phyloP scores from a whole-genome alignment of 2,888 invertebrate species.

The Eudemis profundana region DNA sequence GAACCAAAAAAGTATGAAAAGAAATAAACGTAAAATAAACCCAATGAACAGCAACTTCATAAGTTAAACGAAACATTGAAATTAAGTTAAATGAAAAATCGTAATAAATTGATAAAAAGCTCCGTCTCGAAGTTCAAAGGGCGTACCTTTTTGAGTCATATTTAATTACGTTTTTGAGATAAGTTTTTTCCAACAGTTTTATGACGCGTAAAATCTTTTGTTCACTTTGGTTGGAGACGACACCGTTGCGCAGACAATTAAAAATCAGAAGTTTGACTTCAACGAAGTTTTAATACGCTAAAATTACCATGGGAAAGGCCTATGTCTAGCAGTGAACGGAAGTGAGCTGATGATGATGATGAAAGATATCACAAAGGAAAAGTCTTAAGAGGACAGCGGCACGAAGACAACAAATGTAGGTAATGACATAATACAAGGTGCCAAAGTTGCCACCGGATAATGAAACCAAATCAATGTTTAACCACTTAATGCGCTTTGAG shows the following conservation, averaged over 20 bases:
- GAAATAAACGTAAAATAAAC: not conserved
- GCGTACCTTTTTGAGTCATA: not conserved
- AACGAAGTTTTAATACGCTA: not conserved
- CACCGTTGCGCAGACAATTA: not conserved
- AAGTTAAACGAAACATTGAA: not conserved
- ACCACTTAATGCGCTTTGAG: too few species aligned
- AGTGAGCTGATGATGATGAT: too few species aligned
- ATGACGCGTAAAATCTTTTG: not conserved
- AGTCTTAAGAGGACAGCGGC: too few species aligned
- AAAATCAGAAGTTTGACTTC: not conserved
- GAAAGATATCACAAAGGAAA: too few species aligned
- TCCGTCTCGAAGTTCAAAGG: not conserved
- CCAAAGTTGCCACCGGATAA: too few species aligned
- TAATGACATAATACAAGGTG: too few species aligned
- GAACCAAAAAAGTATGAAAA: not conserved
- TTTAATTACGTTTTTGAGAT: slow-evolving; percentile 8
- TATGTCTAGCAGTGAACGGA: too few species aligned
- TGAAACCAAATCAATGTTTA: too few species aligned
- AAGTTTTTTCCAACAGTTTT: not conserved
- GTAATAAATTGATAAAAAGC: slow-evolving; percentile 4
- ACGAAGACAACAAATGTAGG: too few species aligned
- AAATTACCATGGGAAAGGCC: too few species aligned
- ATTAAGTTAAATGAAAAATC: slow-evolving; percentile 6
- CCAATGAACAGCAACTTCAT: not conserved
- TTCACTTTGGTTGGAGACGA: not conserved